Evolutionary conservation across 2,113 vertebrate species (phyloP).

Genomic region (Elachura formosa): DNA sequence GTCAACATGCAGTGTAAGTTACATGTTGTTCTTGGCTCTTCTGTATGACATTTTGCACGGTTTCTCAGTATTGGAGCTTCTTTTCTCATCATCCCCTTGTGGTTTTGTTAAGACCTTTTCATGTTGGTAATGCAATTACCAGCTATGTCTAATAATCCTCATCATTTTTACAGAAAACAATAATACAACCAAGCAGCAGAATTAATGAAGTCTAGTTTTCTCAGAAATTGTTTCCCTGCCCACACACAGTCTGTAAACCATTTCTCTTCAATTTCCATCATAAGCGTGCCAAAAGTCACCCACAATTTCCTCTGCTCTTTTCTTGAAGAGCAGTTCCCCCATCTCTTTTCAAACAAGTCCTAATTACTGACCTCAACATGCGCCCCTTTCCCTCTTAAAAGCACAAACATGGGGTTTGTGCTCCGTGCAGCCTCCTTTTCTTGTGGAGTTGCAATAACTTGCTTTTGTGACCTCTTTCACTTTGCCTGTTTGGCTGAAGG

Average conservation of each 20-base stretch:
- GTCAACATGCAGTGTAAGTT: not conserved
- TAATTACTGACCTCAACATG: not conserved
- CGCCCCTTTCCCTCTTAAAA: not conserved
- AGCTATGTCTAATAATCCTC: not conserved
- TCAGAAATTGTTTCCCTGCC: not conserved
- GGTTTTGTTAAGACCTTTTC: not conserved
- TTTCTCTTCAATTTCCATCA: not conserved
- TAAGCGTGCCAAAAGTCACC: not conserved
- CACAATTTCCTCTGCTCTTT: not conserved
- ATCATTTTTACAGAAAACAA: not conserved
- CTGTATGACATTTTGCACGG: not conserved
- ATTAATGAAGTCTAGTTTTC: not conserved
- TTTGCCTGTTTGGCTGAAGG: not conserved
- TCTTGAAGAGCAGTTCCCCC: not conserved
- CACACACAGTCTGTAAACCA: slow-evolving; percentile 8
- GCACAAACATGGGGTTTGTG: not conserved
- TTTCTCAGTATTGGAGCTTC: not conserved
- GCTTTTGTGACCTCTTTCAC: not conserved
- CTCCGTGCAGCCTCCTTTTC: not conserved
- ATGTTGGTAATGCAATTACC: not conserved
- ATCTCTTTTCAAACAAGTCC: not conserved
- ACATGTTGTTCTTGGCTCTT: not conserved
- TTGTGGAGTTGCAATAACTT: not conserved
- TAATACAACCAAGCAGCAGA: not conserved
- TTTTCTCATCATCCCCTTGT: not conserved